Evolutionary conservation across 2,888 invertebrate genomes (phyloP).

Genomic region (Drosophila lacicola): DNA sequence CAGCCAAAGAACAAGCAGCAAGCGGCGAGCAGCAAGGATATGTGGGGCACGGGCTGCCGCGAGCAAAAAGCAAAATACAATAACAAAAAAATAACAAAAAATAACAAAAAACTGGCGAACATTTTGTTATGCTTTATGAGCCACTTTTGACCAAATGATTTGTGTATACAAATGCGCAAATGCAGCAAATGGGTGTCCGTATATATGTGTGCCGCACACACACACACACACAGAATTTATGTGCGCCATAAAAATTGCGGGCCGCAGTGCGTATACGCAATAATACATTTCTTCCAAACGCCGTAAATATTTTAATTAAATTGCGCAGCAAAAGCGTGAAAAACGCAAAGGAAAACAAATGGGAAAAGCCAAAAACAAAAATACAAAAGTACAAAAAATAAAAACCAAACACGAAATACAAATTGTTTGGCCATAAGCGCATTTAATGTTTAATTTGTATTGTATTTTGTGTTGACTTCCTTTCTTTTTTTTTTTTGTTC

Average conservation of each 20-base stretch:
- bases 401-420: slow-evolving; percentile 35
- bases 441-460: slow-evolving; percentile 25
- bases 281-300: slow-evolving; percentile 16
- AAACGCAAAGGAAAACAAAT: slow-evolving; percentile 14
- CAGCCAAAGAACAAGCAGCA: slow-evolving; percentile 3
- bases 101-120: slow-evolving; percentile 24
- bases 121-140: slow-evolving; percentile 55
- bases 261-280: slow-evolving; percentile 68
- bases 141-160: slow-evolving; percentile 59
- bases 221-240: slow-evolving; percentile 34
- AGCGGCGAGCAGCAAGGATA: background rate
- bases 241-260: slow-evolving; percentile 56
- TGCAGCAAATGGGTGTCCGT: slow-evolving; percentile 19
- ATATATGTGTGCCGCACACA: slow-evolving; percentile 5
- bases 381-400: slow-evolving; percentile 19
- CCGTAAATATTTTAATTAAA: slow-evolving; percentile 73
- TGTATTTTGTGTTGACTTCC: slow-evolving; percentile 2
- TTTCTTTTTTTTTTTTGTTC: background rate
- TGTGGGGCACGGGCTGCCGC: slow-evolving; percentile 9
- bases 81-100: background rate
- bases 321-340: slow-evolving; percentile 32
- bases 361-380: slow-evolving; percentile 18
- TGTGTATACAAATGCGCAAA: slow-evolving; percentile 41
- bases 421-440: slow-evolving; percentile 38
- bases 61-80: slow-evolving; percentile 3